Base-by-base conservation (phyloP, 2,797 vertebrate species). In the Sebastes goodei region DNA sequence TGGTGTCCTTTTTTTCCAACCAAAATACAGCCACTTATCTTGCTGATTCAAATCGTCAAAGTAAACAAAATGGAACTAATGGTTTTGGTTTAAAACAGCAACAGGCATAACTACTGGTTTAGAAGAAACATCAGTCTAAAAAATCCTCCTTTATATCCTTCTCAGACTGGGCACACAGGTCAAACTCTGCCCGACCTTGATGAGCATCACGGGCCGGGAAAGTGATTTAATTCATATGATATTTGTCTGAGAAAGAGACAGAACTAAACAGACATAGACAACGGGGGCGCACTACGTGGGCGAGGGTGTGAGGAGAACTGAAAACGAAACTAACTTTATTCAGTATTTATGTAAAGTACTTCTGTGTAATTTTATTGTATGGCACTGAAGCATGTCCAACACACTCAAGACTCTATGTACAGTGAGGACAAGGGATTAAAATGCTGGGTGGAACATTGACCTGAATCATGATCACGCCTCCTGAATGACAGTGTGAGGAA, bases 251-350 rank as follows among this genome's bases (percentile, higher is more conserved):
- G 17, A 63, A 52, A 60, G 23, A 70, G 70, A 33, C n/a, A 17
- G 46, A 23, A 53, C 2, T 7, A n/a, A 30, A 33, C 25, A 69
- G 52, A 65, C 53, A 29, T 62, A 52, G 70, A 30, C 38, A 49
- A 17, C 25, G 7, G 33, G 56, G 30, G 70, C 7, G 33, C 66
- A 63, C 12, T 2, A 60, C 29, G 83, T 76, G 74, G 74, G 71
- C 62, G 56, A 79, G 42, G 1, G 21, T 67, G 56, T 62, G 46
- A 63, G 62, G 53, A 78, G 69, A 86, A 76, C 25, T 59, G 49
- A 87, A 68, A 83, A 69, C 52, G 35, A 83, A 74, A 71, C 42
- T 17, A 62, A 74, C 56, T 78, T 78, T 65, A 80, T 80, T 82
- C 76, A 32, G 52, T 63, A 21, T 42, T 74, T 59, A 69, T 83